A percentile compares a stretch with the other conserved stretches of the same genome.
These are phyloP conservation scores for Nansenia antarctica DNA, from an alignment of 2,113 vertebrate genomes.

Conservation along the genomic window DNA sequence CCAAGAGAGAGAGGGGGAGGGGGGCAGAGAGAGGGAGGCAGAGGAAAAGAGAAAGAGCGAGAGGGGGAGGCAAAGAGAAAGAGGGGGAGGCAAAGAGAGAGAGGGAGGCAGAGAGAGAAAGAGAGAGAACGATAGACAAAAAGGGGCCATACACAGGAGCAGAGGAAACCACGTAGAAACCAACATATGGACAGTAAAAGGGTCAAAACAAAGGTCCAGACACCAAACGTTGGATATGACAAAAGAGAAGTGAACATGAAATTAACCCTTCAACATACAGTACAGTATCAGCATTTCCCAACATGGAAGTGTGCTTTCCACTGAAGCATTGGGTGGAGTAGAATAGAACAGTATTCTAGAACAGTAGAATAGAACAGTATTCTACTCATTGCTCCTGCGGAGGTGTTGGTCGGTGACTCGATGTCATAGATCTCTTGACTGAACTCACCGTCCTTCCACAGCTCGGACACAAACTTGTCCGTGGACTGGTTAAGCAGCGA, in stretches of 20 bases:
- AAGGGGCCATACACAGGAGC: background rate
- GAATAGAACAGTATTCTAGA: too few relatives aligned
- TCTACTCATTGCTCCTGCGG: background rate
- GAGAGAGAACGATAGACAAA: background rate
- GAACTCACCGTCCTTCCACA: conserved; percentile 95
- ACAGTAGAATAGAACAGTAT: too few relatives aligned
- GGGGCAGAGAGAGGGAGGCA: background rate
- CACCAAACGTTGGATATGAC: conserved; percentile 44
- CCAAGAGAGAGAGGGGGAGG: conserved; percentile 29
- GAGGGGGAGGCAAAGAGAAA: background rate
- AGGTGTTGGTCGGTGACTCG: background rate
- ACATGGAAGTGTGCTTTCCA: conserved; percentile 7
- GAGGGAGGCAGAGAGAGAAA: conserved; percentile 10
- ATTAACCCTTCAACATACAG: conserved; percentile 6
- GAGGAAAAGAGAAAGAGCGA: conserved; percentile 24
- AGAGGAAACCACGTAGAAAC: background rate
- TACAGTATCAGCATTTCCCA: background rate
- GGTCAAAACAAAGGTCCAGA: conserved; percentile 59
- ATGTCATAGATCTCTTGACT: conserved; percentile 1
- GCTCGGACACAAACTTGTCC: conserved; percentile 95
- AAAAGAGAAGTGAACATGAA: conserved; percentile 52
- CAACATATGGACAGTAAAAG: conserved; percentile 12
- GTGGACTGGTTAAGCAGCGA: conserved; percentile 93
- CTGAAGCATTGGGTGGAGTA: too few relatives aligned
- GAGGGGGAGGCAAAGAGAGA: conserved; percentile 54